Evolutionary conservation across 2,888 invertebrate species (phyloP), one percentile per base, ranked within the genome.

Genomic region (Corythucha ciliata): DNA sequence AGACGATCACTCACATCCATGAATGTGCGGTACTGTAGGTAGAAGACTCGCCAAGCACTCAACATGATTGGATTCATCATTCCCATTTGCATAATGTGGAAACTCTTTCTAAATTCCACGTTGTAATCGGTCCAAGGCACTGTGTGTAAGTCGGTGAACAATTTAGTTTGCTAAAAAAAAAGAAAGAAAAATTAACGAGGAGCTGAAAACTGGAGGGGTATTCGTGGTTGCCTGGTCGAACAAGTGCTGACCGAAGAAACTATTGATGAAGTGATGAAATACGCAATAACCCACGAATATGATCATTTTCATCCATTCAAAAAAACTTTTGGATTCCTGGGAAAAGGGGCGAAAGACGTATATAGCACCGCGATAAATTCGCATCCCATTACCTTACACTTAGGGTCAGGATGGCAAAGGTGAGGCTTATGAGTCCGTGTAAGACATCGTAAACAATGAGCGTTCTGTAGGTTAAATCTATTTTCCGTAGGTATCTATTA

Each of bases 21-120:
- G 39, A 58, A 58, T n/a, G 58, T 58, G 27, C 45, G 48, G 40
- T 54, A 56, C 16, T 56, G 54, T 8, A 58, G 44, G n/a, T 45
- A 41, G 34, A 56, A 58, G 41, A 58, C 55, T 21, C 56, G 54
- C 52, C 53, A 54, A 10, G 56, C 58, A 27, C 53, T 56, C 18
- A 58, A 44, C 14, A 32, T 40, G 10, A 53, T 29, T 7, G 56
- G 52, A 14, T 37, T 41, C 14, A 29, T 39, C 12, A 50, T 49
- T 7, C 47, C 49, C 32, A 40, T 40, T 8, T 51, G 48, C 41
- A 58, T 53, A 14, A 58, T 45, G n/a, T 34, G 48, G n/a, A 54
- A 48, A 10, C 48, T 37, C 26, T 48, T 53, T 37, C 51, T 56
- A 4, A 53, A 48, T 8, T 36, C 20, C 8, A 10, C 21, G 3